Conservation (phyloP, 2,888 invertebrate genomes). For the Acrobasis repandana region DNA sequence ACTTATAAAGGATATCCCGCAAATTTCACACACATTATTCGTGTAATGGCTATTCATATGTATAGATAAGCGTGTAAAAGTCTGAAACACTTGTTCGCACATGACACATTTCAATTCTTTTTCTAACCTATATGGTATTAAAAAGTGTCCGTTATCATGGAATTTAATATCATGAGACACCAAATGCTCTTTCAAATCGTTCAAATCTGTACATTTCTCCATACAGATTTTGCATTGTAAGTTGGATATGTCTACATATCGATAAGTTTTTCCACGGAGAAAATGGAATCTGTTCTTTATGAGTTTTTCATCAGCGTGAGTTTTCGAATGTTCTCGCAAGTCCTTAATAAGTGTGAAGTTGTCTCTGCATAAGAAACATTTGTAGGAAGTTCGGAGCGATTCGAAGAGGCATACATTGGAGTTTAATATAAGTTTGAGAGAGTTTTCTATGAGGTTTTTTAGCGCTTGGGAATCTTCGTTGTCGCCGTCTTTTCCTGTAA, state of each 20-base stretch:
- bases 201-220: conserved; percentile 35
- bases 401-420: conserved; percentile 59
- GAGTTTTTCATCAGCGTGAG: conserved; percentile 39
- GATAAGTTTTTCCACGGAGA: conserved; percentile 41
- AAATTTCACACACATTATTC: conserved; percentile 41
- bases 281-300: conserved; percentile 39
- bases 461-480: conserved; percentile 28
- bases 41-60: conserved; percentile 45
- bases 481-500: conserved; percentile 20
- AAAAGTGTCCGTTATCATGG: conserved; percentile 38
- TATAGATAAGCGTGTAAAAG: conserved; percentile 41
- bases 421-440: conserved; percentile 50
- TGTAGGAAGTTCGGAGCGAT: conserved; percentile 50
- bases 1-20: conserved; percentile 45
- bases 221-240: conserved; percentile 50
- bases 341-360: conserved; percentile 43
- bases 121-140: conserved; percentile 46
- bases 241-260: conserved; percentile 53
- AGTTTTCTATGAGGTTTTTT: conserved; percentile 41
- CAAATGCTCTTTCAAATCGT: conserved; percentile 45
- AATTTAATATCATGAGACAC: conserved; percentile 43
- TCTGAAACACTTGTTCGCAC: conserved; percentile 34
- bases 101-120: conserved; percentile 27
- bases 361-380: conserved; percentile 50
- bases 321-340: conserved; percentile 43